Percentiles rank a stretch among this genome's conserved stretches.
These are phyloP conservation scores for Calidris pygmaea DNA, from an alignment of 2,113 vertebrate species.

Conservation along the genomic window DNA sequence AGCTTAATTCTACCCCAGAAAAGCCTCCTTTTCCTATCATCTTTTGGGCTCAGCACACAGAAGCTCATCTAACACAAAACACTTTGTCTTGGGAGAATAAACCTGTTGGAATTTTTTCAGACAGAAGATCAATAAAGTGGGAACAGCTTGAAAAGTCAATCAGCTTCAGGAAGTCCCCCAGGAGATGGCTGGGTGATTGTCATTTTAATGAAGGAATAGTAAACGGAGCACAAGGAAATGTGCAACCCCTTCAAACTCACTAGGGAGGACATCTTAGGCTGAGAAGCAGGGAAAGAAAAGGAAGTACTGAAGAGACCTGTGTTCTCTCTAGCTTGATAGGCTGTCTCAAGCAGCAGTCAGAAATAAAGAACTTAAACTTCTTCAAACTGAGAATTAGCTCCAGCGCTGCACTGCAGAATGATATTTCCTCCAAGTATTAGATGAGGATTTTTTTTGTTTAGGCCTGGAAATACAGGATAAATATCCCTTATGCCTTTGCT, in stretches of 20 bases:
- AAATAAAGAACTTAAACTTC: not conserved
- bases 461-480: not conserved
- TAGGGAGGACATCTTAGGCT: not conserved
- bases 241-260: not conserved
- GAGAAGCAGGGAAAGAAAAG: not conserved
- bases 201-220: constrained; percentile 18
- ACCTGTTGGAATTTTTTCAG: constrained; percentile 50
- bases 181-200: not conserved
- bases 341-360: not conserved
- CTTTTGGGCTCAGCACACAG: not conserved
- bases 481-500: not conserved
- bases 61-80: constrained; percentile 19
- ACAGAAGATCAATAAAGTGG: constrained; percentile 49
- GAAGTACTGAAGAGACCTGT: not conserved
- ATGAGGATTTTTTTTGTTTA: not conserved
- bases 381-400: not conserved
- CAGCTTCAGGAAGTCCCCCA: constrained; percentile 18
- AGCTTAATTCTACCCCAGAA: not conserved
- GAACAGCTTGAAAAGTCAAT: constrained; percentile 56
- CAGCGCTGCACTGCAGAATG: not conserved
- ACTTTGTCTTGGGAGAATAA: constrained; percentile 42
- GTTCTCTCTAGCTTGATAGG: not conserved
- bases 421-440: not conserved
- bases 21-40: not conserved
- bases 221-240: not conserved